Evolutionary conservation across 2,113 vertebrate genomes (phyloP).

Genomic region (Aphelocoma coerulescens): DNA sequence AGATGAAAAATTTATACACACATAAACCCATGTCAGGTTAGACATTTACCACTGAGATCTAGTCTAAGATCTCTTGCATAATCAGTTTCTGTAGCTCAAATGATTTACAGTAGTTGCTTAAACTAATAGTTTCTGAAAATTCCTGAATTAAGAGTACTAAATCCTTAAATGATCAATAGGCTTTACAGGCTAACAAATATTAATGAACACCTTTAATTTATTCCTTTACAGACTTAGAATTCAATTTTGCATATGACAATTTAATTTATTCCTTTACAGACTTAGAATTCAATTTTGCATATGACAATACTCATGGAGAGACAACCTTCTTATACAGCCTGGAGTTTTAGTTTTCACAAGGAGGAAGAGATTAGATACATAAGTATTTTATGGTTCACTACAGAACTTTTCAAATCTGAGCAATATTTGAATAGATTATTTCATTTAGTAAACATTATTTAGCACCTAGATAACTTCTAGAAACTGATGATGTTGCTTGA

Average conservation of each 20-base stretch:
- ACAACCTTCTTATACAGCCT: not conserved
- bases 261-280: not conserved
- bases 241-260: not conserved
- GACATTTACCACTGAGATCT: not conserved
- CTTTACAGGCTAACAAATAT: not conserved
- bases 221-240: not conserved
- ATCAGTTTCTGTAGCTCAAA: not conserved
- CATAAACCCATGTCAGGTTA: not conserved
- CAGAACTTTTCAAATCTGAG: not conserved
- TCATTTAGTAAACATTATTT: not conserved
- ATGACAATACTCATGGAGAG: not conserved
- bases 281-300: not conserved
- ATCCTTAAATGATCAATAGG: not conserved
- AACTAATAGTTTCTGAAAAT: not conserved
- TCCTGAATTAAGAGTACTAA: not conserved
- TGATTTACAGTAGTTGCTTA: not conserved
- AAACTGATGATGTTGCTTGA: not conserved
- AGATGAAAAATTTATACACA: not conserved
- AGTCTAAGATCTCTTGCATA: not conserved
- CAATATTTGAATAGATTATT: not conserved
- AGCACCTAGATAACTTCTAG: not conserved
- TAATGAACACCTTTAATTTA: not conserved
- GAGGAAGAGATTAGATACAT: not conserved
- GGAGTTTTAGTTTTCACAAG: not conserved
- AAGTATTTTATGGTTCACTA: not conserved